Conservation (phyloP, 2,888 invertebrate species). For the Dusona sp. region DNA sequence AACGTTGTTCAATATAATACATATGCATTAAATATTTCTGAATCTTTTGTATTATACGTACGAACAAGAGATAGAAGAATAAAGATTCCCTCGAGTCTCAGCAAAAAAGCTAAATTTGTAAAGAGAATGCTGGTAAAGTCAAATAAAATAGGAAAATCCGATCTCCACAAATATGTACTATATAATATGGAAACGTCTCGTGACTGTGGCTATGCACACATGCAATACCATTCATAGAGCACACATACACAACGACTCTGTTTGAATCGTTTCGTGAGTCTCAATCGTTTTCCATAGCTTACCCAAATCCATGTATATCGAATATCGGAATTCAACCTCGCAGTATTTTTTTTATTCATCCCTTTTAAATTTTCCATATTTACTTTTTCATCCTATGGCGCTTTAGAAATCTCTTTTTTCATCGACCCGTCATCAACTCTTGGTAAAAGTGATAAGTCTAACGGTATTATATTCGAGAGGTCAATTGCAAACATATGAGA, state of each 20-base stretch:
- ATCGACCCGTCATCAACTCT: not conserved
- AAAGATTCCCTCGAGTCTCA: not conserved
- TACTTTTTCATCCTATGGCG: not conserved
- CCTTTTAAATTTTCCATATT: not conserved
- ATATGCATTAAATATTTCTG: too few relatives aligned
- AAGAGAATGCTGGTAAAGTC: not conserved
- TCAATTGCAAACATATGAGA: not conserved
- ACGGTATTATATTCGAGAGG: not conserved
- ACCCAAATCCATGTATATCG: slow-evolving; percentile 1
- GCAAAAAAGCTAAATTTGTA: not conserved
- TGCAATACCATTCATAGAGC: slow-evolving; percentile 14
- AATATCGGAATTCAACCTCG: slow-evolving; percentile 21
- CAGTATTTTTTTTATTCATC: not conserved
- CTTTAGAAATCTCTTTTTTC: not conserved
- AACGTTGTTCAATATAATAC: too few relatives aligned
- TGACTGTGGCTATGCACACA: not conserved
- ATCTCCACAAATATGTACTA: not conserved
- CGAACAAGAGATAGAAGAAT: not conserved
- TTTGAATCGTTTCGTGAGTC: slow-evolving; percentile 5
- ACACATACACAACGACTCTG: not conserved
- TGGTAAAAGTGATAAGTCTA: not conserved
- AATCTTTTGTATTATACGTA: not conserved
- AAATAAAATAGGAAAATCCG: slow-evolving; percentile 3
- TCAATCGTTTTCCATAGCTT: not conserved
- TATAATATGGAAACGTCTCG: not conserved